Base-by-base conservation (phyloP, 2,888 invertebrate species). In the Cancer borealis region DNA sequence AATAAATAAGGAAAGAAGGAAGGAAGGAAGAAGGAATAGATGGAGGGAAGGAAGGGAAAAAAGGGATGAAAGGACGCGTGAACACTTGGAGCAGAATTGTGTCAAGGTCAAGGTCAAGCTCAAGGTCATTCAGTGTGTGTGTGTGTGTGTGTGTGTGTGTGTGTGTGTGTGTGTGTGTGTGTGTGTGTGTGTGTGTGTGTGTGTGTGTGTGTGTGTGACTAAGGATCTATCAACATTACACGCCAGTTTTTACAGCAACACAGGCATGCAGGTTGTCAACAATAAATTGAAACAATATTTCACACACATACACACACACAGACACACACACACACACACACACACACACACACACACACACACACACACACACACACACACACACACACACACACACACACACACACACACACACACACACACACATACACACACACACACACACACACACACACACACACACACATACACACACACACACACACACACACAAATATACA, bases 121-220 rank as follows among this genome's bases (percentile, higher is more conserved):
- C 39, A 39, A 39, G 54, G 54, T 54, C 54, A 54, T 14, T 54
- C 54, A 14, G 66, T 66, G 66, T 14, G 66, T 66, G 66, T 14
- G 66, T 66, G 66, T 14, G 66, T 66, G 66, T 66, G 66, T 66
- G 66, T 66, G 66, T 66, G 66, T 66, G 66, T 66, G 66, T 66
- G 66, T 73, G 73, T 73, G n/a, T 73, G 73, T 73, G 73, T 73
- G 73, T 73, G 73, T 73, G 73, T 73, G 73, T 73, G 73, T 73
- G 73, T 73, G 73, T 73, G 73, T 73, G 73, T 73, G 73, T 73
- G 73, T 73, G 73, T 73, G 73, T 73, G 73, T 73, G 73, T 73
- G 73, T 73, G 73, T 73, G n/a, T 73, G 73, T 73, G n/a, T 73
- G 73, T 73, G 73, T 73, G n/a, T n/a, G n/a, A 21, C 26, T 73